Base-by-base conservation (phyloP, 2,888 invertebrate genomes). In the Polydrusus tereticollis region DNA sequence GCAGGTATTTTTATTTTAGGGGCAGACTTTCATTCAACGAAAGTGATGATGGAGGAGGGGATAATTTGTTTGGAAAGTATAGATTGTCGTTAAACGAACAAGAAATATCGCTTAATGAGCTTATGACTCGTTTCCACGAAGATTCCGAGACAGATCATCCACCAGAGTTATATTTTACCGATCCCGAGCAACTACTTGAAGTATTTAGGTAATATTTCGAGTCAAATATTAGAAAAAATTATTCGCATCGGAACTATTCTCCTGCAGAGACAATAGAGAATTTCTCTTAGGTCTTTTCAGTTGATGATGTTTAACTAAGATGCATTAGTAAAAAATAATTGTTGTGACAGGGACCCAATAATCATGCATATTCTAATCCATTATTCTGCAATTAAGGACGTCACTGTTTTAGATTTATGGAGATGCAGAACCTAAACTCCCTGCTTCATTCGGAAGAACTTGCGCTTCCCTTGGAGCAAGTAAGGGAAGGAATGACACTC, bases 361-460 rank as follows among this genome's bases (percentile, higher is more conserved):
- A n/a, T n/a, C n/a, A n/a, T n/a, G n/a, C n/a, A n/a, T n/a, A n/a
- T n/a, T n/a, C n/a, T n/a, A n/a, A n/a, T n/a, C n/a, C n/a, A n/a
- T n/a, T n/a, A n/a, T n/a, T n/a, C n/a, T n/a, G n/a, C n/a, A n/a
- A n/a, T n/a, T n/a, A n/a, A n/a, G n/a, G n/a, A n/a, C n/a, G n/a
- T n/a, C n/a, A n/a, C 16, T 58, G 2, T 21, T 91, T 91, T 76
- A 84, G 87, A 66, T 86, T 87, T 29, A 89, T 90, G 80, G 90
- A 91, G 82, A 83, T 88, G 75, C 91, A 91, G 79, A 90, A 91
- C 80, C 82, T 91, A 64, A 88, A 90, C 81, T 89, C 90, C 62
- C 86, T 92, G 76, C 84, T 89, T 43, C 89, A 91, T 77, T 87
- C 90, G 2, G 88, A 89, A 75, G 88, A 88, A 73, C 78, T 91